Evolutionary conservation across 64 coral and sea anemone species (phyloP).

Genomic region (Stichodactyla helianthus): DNA sequence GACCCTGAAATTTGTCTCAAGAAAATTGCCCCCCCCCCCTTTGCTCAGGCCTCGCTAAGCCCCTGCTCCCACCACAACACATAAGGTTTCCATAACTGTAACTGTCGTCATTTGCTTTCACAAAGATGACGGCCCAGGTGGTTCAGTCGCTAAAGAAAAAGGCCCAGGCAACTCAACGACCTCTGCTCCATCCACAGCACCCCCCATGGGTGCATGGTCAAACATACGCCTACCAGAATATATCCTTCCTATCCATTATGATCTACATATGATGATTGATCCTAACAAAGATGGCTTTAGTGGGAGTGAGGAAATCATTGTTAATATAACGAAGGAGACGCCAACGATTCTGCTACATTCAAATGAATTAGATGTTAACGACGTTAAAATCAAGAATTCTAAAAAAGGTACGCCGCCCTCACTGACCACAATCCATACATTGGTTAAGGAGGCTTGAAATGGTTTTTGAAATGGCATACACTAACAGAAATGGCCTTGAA

Average conservation of each 20-base stretch:
- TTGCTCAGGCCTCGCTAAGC: no score
- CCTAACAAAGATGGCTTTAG: slow-evolving; percentile 20
- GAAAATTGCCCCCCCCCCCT: not conserved
- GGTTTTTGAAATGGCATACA: no score
- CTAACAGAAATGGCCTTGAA: no score
- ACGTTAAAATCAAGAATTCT: not conserved
- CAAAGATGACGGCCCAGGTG: not conserved
- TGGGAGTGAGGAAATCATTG: not conserved
- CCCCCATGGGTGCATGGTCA: not conserved
- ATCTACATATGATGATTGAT: slow-evolving; percentile 9
- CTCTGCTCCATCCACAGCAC: not conserved
- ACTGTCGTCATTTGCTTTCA: not conserved
- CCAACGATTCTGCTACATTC: not conserved
- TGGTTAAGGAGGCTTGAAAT: no score
- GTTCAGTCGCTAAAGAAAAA: not conserved
- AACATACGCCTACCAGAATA: not conserved
- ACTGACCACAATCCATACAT: no score
- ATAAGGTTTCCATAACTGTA: not conserved
- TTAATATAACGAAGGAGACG: slow-evolving; percentile 8
- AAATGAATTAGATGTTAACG: not conserved
- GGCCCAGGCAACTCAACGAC: not conserved
- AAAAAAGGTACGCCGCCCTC: not conserved
- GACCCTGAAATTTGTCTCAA: no score
- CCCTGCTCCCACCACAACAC: not conserved
- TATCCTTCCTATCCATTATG: not conserved